Evolutionary conservation across 2,888 invertebrate genomes (phyloP), one percentile per base, ranked within the genome.

Genomic region (Arge pagana): DNA sequence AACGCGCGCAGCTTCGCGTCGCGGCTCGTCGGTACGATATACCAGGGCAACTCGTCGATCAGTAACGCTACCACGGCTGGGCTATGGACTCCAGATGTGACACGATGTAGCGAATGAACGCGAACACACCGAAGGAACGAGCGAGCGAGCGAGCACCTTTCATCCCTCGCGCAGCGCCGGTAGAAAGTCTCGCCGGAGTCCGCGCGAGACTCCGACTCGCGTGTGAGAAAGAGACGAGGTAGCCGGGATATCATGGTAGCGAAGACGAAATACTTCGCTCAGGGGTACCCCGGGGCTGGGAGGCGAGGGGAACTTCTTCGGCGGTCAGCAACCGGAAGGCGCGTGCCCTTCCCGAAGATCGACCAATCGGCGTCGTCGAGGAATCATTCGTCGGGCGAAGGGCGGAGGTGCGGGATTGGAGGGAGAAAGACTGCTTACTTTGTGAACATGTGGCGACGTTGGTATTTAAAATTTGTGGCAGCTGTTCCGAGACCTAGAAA

Each of bases 391-490:
- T 48, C 49, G 39, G 40, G 33, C 41, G 30, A 40, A 30, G 37
- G 52, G 35, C 37, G 45, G 45, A 26, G 1, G 50, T 21, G 43
- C 36, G 10, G 11, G 13, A 50, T 21, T 16, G 13, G 6, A 48
- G 19, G 13, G n/a, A 48, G 40, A 23, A 30, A 33, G 16, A 50
- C 10, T 28, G 40, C 50, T 16, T 26, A 24, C 50, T 50, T 18
- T 30, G 1, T 5, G 40, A 50, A 50, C 50, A 50, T 40, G 50
- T 50, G 50, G 33, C 26, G 48, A 50, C 50, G 40, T 40, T 15
- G 48, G 48, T 48, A 54, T 50, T 56, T 51, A 52, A 56, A 61
- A 58, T 58, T 54, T 59, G 39, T 54, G 56, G 43, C 59, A 61
- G 56, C 54, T 59, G 60, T 40, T 50, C 48, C 31, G 31, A 23